phyloP scores from a whole-genome alignment of 2,113 vertebrate species.

The Calyptomena viridis region DNA sequence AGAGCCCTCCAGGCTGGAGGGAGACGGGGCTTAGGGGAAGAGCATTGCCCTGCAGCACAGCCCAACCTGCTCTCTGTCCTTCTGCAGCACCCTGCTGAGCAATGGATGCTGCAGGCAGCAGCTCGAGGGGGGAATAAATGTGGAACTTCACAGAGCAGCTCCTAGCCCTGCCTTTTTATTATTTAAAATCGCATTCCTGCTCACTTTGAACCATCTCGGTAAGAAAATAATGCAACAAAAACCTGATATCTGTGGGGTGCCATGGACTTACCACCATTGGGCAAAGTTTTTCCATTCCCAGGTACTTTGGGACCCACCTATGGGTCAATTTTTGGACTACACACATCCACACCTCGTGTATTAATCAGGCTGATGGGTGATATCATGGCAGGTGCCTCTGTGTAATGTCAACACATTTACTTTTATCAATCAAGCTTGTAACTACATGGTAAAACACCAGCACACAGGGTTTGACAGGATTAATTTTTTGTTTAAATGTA shows the following conservation, averaged over 20 bases:
- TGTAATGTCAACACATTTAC: background rate
- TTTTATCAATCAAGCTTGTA: background rate
- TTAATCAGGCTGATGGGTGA: background rate
- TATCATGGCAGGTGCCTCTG: background rate
- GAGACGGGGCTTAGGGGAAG: background rate
- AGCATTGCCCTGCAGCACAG: rapidly evolving
- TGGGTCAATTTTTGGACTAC: background rate
- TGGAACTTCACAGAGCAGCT: background rate
- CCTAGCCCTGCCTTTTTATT: background rate
- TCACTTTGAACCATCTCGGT: background rate
- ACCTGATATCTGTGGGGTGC: background rate
- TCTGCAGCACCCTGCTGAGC: background rate
- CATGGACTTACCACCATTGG: background rate
- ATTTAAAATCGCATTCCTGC: background rate
- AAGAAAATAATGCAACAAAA: background rate
- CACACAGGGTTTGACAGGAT: background rate
- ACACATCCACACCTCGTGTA: background rate
- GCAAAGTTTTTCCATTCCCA: background rate
- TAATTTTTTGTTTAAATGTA: background rate
- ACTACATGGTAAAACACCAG: background rate
- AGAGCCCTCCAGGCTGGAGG: background rate
- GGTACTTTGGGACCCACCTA: background rate
- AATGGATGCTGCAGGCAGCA: background rate
- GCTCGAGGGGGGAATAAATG: background rate
- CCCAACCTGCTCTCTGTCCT: background rate